Percentiles rank a stretch among this genome's conserved stretches.
phyloP scores from a whole-genome alignment of 2,797 vertebrate genomes.

The Clangula hyemalis region DNA sequence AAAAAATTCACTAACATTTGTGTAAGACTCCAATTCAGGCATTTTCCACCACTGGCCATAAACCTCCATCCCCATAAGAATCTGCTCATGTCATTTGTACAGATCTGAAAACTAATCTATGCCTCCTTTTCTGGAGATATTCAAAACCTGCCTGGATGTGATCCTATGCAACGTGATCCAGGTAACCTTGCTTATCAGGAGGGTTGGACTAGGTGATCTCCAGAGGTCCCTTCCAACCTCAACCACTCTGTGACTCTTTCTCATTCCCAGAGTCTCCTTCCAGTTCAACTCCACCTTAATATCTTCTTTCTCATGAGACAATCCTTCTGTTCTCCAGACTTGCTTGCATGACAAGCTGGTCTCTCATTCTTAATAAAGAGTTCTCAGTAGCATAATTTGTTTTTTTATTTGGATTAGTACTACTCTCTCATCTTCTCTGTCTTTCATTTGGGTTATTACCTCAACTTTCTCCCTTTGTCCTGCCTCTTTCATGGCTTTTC shows the following conservation, averaged over 20 bases:
- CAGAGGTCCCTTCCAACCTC: too few species aligned
- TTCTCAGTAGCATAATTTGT: conserved; percentile 4
- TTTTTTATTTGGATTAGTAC: conserved; percentile 37
- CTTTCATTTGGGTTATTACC: background rate
- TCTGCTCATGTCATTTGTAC: background rate
- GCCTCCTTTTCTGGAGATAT: background rate
- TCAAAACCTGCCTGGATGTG: too few species aligned
- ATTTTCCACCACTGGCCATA: background rate
- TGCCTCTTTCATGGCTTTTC: background rate
- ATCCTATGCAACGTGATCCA: too few species aligned
- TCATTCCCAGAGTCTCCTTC: background rate
- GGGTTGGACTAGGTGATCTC: too few species aligned
- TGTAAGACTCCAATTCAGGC: background rate
- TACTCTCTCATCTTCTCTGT: background rate
- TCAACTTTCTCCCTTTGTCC: background rate
- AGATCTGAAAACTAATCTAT: background rate
- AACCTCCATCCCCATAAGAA: background rate
- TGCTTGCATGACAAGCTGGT: background rate
- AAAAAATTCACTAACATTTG: background rate
- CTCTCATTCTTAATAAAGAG: conserved; percentile 30
- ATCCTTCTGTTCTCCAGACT: background rate
- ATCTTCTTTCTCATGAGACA: background rate
- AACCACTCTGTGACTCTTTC: background rate
- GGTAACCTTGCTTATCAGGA: too few species aligned
- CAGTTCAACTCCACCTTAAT: background rate